Percentiles rank a stretch among this genome's conserved stretches.
These are phyloP conservation scores for Lytechinus pictus DNA, from an alignment of 35 echinoderm and acorn worm species.

Conservation along the genomic window DNA sequence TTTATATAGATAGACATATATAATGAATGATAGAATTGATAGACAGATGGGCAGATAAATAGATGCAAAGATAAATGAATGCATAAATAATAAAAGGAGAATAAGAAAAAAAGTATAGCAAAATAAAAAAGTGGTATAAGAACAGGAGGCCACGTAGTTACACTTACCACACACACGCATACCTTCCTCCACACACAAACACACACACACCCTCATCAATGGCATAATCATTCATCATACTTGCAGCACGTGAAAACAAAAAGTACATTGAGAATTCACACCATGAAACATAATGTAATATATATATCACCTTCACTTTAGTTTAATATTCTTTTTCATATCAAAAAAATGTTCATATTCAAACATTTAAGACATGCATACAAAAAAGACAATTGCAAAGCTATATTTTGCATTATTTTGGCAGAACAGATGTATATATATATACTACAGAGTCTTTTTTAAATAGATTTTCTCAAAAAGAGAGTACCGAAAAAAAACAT, in stretches of 20 bases:
- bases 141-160: not conserved
- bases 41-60: not conserved
- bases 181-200: not conserved
- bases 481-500: conserved; percentile 29
- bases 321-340: conserved; percentile 42
- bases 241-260: not conserved
- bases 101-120: not conserved
- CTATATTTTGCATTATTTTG: conserved; percentile 38
- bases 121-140: not conserved
- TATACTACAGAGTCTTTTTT: conserved; percentile 40
- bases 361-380: conserved; percentile 51
- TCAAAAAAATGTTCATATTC: conserved; percentile 21
- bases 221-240: no score
- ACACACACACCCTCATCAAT: not conserved
- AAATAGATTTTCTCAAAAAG: conserved; percentile 44
- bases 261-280: not conserved
- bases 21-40: not conserved
- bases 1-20: not conserved
- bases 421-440: conserved; percentile 46
- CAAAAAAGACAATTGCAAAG: conserved; percentile 34
- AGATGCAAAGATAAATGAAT: not conserved
- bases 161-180: not conserved
- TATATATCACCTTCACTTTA: conserved; percentile 1
- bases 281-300: not conserved
- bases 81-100: not conserved